These are phyloP conservation scores for Branchipolynoe longqiensis DNA, from an alignment of 2,888 invertebrate species.

Conservation along the genomic window DNA sequence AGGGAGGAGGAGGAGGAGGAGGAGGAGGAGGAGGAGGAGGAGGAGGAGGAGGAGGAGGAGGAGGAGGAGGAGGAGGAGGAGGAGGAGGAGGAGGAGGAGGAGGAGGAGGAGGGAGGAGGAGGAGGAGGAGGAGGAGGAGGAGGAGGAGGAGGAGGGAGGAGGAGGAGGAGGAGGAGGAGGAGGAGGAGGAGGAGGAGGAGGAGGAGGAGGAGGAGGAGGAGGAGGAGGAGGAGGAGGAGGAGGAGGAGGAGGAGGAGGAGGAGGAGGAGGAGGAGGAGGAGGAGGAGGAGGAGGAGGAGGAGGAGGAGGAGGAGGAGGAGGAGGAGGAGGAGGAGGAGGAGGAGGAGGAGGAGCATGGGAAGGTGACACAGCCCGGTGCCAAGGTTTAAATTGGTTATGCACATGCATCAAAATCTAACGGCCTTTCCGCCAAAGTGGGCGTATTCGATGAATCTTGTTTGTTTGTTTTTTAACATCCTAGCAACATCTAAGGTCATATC, in stretches of 20 bases:
- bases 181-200: not conserved
- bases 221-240: not conserved
- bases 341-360: not conserved
- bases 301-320: conserved; percentile 5
- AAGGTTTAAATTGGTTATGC: too few relatives aligned
- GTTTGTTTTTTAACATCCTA: too few relatives aligned
- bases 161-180: not conserved
- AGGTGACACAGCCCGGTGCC: too few relatives aligned
- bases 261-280: not conserved
- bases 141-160: not conserved
- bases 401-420: too few relatives aligned
- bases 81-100: not conserved
- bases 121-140: not conserved
- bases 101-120: conserved; percentile 4
- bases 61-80: not conserved
- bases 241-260: too few relatives aligned
- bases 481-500: too few relatives aligned
- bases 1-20: too few relatives aligned
- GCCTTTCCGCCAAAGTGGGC: too few relatives aligned
- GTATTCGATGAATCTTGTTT: too few relatives aligned
- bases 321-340: not conserved
- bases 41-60: not conserved
- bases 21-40: not conserved
- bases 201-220: not conserved
- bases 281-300: not conserved